phyloP scores from a whole-genome alignment of 1,140 invertebrate genomes.

The Anagrus nilaparvatae region DNA sequence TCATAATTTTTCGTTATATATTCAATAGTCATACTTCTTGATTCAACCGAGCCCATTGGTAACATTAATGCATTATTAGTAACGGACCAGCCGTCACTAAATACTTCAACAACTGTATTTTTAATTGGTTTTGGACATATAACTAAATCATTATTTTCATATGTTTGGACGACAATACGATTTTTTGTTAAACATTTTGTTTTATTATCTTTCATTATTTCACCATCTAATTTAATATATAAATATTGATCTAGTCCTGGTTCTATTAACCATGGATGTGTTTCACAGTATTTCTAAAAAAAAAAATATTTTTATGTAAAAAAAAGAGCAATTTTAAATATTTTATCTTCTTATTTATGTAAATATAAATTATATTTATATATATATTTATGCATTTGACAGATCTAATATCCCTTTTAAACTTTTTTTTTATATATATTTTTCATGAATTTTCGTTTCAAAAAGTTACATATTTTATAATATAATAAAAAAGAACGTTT shows the following conservation, averaged over 20 bases:
- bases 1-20: constrained; percentile 69
- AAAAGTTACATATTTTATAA: too few relatives aligned
- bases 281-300: constrained; percentile 62
- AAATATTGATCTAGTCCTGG: constrained; percentile 57
- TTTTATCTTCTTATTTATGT: too few relatives aligned
- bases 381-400: too few relatives aligned
- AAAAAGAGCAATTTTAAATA: too few relatives aligned
- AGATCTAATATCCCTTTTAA: too few relatives aligned
- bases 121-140: constrained; percentile 57
- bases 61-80: constrained; percentile 47
- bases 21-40: constrained; percentile 63
- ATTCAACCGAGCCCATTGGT: constrained; percentile 43
- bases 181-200: constrained; percentile 57
- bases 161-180: constrained; percentile 61
- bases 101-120: constrained; percentile 61
- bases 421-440: too few relatives aligned
- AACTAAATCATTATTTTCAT: constrained; percentile 50
- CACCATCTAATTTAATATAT: constrained; percentile 59
- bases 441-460: too few relatives aligned
- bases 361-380: too few relatives aligned
- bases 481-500: too few relatives aligned
- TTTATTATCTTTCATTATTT: constrained; percentile 42
- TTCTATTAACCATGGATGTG: constrained; percentile 68
- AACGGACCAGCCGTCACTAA: constrained; percentile 70
- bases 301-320: too few relatives aligned